Evolutionary conservation across 2,888 invertebrate species (phyloP).

Genomic region (Diarsia dahlii): DNA sequence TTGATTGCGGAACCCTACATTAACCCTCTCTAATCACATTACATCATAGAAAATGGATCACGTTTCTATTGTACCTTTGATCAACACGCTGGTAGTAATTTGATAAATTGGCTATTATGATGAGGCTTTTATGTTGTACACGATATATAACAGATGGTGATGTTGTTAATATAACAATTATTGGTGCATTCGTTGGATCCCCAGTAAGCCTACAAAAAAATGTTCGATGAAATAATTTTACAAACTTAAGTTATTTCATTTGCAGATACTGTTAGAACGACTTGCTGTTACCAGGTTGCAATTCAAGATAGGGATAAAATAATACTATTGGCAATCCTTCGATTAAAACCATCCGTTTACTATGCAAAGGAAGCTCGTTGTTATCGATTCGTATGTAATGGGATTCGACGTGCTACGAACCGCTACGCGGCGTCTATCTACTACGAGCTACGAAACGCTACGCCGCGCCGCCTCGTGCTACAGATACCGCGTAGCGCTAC

Average conservation of each 20-base stretch:
- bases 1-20: not conserved
- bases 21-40: not conserved
- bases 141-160: not conserved
- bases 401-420: conserved; percentile 1
- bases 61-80: not conserved
- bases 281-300: not conserved
- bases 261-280: not conserved
- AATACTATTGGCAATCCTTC: not conserved
- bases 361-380: not conserved
- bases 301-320: not conserved
- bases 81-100: not conserved
- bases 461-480: not conserved
- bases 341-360: not conserved
- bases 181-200: too few species aligned
- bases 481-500: not conserved
- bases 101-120: not conserved
- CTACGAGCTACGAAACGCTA: conserved; percentile 9
- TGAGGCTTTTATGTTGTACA: not conserved
- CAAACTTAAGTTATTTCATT: not conserved
- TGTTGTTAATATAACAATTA: too few species aligned
- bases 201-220: too few species aligned
- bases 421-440: not conserved
- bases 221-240: not conserved
- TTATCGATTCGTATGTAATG: conserved; percentile 1
- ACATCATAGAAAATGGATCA: not conserved